These are phyloP conservation scores for Drosophila erecta DNA, from an alignment of 1,140 invertebrate species.

Conservation along the genomic window DNA sequence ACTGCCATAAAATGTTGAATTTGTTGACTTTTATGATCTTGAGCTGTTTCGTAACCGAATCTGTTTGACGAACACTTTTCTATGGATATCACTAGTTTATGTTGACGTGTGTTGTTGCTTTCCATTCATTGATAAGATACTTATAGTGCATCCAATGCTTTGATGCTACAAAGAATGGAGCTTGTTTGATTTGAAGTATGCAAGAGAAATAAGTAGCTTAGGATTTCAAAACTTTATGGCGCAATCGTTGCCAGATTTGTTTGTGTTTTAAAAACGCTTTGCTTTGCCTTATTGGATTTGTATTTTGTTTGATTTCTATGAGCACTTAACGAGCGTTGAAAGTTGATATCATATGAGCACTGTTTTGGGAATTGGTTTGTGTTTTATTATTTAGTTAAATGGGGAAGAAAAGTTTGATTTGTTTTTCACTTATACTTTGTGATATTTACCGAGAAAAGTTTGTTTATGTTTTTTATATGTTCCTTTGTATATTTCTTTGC, in stretches of 20 bases:
- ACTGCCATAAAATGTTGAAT: slow-evolving; percentile 50
- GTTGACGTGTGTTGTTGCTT: slow-evolving; percentile 56
- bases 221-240: slow-evolving; percentile 53
- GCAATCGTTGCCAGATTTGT: slow-evolving; percentile 11
- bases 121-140: slow-evolving; percentile 48
- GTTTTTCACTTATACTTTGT: slow-evolving; percentile 9
- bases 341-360: slow-evolving; percentile 21
- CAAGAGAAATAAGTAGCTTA: slow-evolving; percentile 69
- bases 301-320: slow-evolving; percentile 41
- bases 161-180: slow-evolving; percentile 18
- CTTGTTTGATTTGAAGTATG: slow-evolving; percentile 47
- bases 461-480: background rate
- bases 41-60: slow-evolving; percentile 51
- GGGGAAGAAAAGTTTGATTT: slow-evolving; percentile 4
- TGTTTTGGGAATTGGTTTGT: background rate
- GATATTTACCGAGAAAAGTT: slow-evolving; percentile 18
- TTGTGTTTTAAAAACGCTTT: slow-evolving; percentile 2
- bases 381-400: slow-evolving; percentile 8
- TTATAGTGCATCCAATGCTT: slow-evolving; percentile 15
- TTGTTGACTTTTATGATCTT: slow-evolving; percentile 65
- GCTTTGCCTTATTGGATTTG: slow-evolving; percentile 22
- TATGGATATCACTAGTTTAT: slow-evolving; percentile 72
- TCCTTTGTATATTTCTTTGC: background rate
- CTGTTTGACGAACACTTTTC: slow-evolving; percentile 71
- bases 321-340: slow-evolving; percentile 25